Evolutionary conservation across 2,797 vertebrate species (phyloP), one percentile per base, ranked within the genome.

Genomic region (Synanceia verrucosa): DNA sequence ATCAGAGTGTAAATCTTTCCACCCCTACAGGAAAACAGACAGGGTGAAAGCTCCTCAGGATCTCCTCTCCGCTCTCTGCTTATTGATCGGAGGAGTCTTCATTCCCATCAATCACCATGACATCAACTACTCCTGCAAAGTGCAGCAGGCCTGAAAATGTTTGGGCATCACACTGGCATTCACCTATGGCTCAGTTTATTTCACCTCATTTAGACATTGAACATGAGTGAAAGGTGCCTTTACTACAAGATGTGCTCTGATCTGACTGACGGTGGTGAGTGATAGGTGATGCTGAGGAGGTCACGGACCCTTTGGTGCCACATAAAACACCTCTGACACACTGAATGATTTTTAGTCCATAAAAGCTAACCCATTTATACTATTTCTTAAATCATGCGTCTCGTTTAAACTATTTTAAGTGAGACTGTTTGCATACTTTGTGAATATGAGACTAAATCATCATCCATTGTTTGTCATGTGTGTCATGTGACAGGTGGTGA

Each of bases 81-180:
- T 63, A 92, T 91, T 78, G 87, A 92, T 90, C 84, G 8, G 64
- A 63, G 13, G 63, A 50, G 33, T 79, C 79, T 82, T 76, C 73
- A 71, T 51, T 66, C 46, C 65, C 76, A 89, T 89, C 85, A 68
- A 62, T 90, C 87, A 83, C 41, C 0, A 0, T 50, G 75, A 76
- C 77, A 69, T 75, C 48, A 59, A 61, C 43, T 55, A 18, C 70
- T 72, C 78, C 34, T 36, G 60, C 47, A 47, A 59, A 53, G 83
- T 47, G 71, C 68, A 60, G 47, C 9, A 11, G 31, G 43, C 53
- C 61, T 43, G 31, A 62, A 59, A 61, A 65, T 36, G 48, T 71
- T 61, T 1, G 21, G 43, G 59, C 14, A 12, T 50, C 70, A 44
- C 66, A 33, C 59, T 14, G 57, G 56, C 31, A 28, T 81, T 78